Evolutionary conservation across 2,797 vertebrate species (phyloP).

Genomic region (Xiphophorus birchmanni): DNA sequence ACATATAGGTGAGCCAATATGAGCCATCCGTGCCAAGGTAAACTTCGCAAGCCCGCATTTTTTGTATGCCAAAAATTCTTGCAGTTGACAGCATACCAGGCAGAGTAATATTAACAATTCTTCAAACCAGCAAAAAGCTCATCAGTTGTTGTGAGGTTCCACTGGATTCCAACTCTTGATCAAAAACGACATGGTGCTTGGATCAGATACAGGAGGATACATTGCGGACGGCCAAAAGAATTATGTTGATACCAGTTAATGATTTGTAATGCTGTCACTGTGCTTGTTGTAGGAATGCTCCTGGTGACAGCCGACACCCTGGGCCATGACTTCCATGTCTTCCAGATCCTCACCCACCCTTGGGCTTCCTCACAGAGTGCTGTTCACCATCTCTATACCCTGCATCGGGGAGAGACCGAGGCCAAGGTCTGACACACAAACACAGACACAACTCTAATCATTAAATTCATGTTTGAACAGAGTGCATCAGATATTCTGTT

Average conservation of each 20-base stretch:
- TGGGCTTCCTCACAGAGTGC: slow-evolving; percentile 97
- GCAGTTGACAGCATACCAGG: too few relatives aligned
- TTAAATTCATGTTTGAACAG: not conserved
- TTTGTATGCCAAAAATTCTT: too few relatives aligned
- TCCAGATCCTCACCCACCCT: slow-evolving; percentile 97
- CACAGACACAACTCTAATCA: not conserved
- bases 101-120: too few relatives aligned
- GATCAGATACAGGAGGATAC: too few relatives aligned
- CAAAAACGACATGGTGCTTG: too few relatives aligned
- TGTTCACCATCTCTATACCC: slow-evolving; percentile 96
- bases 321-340: slow-evolving; percentile 98
- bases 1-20: too few relatives aligned
- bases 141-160: too few relatives aligned
- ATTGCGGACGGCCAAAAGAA: not conserved
- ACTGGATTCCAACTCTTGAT: too few relatives aligned
- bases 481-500: slow-evolving; percentile 1
- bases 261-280: slow-evolving; percentile 1
- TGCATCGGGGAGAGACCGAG: slow-evolving; percentile 98
- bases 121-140: too few relatives aligned
- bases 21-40: too few relatives aligned
- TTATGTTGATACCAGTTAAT: not conserved
- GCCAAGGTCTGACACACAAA: slow-evolving; percentile 88
- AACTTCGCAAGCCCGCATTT: too few relatives aligned
- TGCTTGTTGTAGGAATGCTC: slow-evolving; percentile 88
- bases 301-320: slow-evolving; percentile 95